These are phyloP conservation scores for Pogoniulus pusillus DNA, from an alignment of 2,797 vertebrate species.

Conservation along the genomic window DNA sequence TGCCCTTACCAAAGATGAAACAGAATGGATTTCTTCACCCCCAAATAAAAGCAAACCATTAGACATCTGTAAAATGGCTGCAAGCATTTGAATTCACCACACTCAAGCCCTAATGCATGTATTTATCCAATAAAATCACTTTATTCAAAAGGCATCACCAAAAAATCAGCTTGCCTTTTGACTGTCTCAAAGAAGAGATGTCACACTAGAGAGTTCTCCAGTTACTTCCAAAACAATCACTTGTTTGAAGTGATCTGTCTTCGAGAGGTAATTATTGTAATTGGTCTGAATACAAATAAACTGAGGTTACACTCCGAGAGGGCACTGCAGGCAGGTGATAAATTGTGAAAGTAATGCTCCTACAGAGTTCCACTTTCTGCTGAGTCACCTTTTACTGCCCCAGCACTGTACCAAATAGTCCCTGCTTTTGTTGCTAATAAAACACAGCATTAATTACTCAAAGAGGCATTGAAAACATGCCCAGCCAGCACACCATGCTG, in stretches of 20 bases:
- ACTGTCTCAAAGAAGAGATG: neutral
- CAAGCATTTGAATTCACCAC: neutral
- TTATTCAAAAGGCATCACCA: conserved; percentile 6
- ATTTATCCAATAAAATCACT: conserved; percentile 16
- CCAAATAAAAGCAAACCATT: neutral
- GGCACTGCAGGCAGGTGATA: conserved; percentile 72
- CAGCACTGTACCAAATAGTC: conserved; percentile 40
- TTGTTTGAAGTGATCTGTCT: neutral
- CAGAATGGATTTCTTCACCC: neutral
- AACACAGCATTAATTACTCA: conserved; percentile 73
- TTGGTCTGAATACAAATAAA: conserved; percentile 65
- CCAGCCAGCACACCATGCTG: neutral
- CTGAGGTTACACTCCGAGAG: conserved; percentile 60
- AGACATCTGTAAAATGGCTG: neutral
- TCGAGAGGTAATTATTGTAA: conserved; percentile 41
- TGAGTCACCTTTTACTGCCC: conserved; percentile 63
- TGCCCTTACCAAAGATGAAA: neutral
- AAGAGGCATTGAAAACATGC: conserved; percentile 46
- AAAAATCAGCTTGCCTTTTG: neutral
- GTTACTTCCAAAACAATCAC: neutral
- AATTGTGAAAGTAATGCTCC: conserved; percentile 65
- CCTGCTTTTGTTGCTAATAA: conserved; percentile 66
- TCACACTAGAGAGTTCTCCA: neutral
- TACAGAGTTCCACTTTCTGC: conserved; percentile 65
- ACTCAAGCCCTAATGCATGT: neutral